Evolutionary conservation across 2,888 invertebrate genomes (phyloP).

Genomic region (Pseudococcus longispinus): DNA sequence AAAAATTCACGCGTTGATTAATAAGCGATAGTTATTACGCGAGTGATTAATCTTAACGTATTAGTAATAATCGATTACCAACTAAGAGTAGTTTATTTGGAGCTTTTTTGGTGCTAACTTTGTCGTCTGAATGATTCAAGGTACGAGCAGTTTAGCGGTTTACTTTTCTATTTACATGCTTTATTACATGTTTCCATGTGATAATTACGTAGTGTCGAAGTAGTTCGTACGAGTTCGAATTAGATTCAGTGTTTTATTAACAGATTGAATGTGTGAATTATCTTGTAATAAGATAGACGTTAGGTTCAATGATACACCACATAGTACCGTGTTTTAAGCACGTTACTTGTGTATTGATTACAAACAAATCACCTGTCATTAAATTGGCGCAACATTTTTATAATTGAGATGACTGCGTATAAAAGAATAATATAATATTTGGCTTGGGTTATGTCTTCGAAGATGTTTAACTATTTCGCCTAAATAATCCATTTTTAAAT

Average conservation of each 20-base stretch:
- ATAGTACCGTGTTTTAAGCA: slow-evolving; percentile 42
- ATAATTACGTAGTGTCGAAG: neutral
- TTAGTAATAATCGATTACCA: neutral
- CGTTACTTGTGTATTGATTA: slow-evolving; percentile 53
- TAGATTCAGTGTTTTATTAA: too few relatives aligned
- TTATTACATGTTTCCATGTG: neutral
- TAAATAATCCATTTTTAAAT: neutral
- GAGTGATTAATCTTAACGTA: neutral
- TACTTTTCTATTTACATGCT: neutral
- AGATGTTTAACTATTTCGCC: neutral
- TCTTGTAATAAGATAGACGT: neutral
- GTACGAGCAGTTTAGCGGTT: neutral
- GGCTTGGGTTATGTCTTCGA: neutral
- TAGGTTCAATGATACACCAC: neutral
- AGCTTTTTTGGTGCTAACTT: neutral
- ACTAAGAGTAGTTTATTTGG: neutral
- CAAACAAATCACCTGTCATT: slow-evolving; percentile 53
- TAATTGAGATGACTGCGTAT: slow-evolving; percentile 7
- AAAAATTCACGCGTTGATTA: slow-evolving; percentile 1
- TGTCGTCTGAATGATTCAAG: neutral
- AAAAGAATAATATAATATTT: neutral
- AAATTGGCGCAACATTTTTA: slow-evolving; percentile 49
- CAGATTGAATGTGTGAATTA: neutral
- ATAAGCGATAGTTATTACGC: neutral
- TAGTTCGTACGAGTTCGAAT: neutral